phyloP scores from a whole-genome alignment of 2,888 invertebrate species.

The Cryptus viduatorius region DNA sequence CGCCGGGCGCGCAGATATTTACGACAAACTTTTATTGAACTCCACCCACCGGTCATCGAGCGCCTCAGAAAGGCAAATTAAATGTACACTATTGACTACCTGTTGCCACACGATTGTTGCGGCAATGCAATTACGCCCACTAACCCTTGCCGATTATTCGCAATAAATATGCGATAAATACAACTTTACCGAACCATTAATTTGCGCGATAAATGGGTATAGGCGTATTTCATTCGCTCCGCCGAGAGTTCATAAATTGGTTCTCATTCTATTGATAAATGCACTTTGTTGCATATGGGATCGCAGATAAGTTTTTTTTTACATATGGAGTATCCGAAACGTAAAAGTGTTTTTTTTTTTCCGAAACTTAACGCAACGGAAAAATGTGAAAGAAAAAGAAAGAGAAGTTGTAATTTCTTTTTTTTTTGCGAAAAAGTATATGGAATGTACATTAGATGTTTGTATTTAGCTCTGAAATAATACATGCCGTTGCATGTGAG shows the following conservation, averaged over 20 bases:
- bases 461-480: too few species aligned
- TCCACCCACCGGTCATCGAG: neutral
- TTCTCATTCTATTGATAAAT: neutral
- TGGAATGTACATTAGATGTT: too few species aligned
- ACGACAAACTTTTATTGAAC: neutral
- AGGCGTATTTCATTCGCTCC: neutral
- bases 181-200: neutral
- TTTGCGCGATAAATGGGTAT: neutral
- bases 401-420: too few species aligned
- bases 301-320: neutral
- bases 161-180: constrained; percentile 5
- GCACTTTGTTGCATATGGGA: neutral
- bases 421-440: too few species aligned
- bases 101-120: constrained; percentile 3
- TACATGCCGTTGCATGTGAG: too few species aligned
- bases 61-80: neutral
- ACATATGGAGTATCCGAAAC: neutral
- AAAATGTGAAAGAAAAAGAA: too few species aligned
- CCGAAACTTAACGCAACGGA: too few species aligned
- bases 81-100: neutral
- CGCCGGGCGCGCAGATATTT: neutral
- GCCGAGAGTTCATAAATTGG: neutral
- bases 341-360: too few species aligned
- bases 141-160: neutral
- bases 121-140: constrained; percentile 1